Base-by-base conservation (phyloP, 2,888 invertebrate species). In the Apoda limacodes region DNA sequence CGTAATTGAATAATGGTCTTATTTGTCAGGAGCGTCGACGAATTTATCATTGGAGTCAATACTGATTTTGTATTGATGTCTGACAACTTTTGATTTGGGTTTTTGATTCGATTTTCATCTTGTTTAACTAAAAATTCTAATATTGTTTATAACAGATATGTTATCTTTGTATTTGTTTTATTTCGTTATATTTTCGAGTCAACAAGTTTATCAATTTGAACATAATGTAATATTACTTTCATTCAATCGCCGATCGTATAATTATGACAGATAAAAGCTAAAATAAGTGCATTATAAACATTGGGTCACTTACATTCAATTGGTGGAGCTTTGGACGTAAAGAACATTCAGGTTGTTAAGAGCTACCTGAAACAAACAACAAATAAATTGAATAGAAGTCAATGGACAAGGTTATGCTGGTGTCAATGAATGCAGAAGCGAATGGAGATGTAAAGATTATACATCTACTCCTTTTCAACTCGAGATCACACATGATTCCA, bases 261-360 rank as follows among this genome's bases (percentile, higher is more conserved):
- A n/a, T n/a, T n/a, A n/a, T n/a, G n/a, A n/a, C n/a, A n/a, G n/a
- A n/a, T n/a, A n/a, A n/a, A n/a, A n/a, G n/a, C n/a, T n/a, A n/a
- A n/a, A n/a, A n/a, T n/a, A n/a, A n/a, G n/a, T n/a, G n/a, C n/a
- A n/a, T n/a, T n/a, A n/a, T n/a, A n/a, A n/a, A n/a, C n/a, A n/a
- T n/a, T n/a, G n/a, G n/a, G n/a, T 45, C 46, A 64, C 75, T 76
- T 58, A 78, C 76, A 55, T 68, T 74, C 70, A 78, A 60, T 64
- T 55, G 59, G 65, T 58, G 66, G 64, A 58, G 59, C 55, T 56
- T 60, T 54, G 52, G 62, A 64, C 56, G 60, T 55, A 55, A 66
- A 60, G 60, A 56, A 60, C 69, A 75, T 75, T 67, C 71, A 75
- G 68, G 60, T 70, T 59, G 60, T 46, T 50, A 17, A 5, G 61